phyloP scores from a whole-genome alignment of 2,888 invertebrate species.

The Drosophila paracracens region DNA sequence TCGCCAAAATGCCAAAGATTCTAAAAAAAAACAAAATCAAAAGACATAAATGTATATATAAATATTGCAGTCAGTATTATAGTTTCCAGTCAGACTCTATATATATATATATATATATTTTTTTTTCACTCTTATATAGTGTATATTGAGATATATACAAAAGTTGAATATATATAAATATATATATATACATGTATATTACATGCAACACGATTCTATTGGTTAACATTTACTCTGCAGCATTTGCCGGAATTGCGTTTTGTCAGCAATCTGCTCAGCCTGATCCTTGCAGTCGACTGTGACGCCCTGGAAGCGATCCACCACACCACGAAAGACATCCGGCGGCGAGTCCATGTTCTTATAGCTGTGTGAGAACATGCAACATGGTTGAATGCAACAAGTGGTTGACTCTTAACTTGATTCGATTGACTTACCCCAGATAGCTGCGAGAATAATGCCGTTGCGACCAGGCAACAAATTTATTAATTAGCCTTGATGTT shows the following conservation, averaged over 20 bases:
- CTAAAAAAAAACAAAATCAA: slow-evolving; percentile 84
- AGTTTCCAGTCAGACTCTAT: not conserved
- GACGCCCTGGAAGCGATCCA: slow-evolving; percentile 90
- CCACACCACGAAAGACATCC: slow-evolving; percentile 85
- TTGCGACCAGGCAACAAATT: not conserved
- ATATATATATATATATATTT: not conserved
- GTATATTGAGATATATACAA: no score
- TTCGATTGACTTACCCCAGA: slow-evolving; percentile 35
- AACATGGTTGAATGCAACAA: not conserved
- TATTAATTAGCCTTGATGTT: slow-evolving; percentile 1
- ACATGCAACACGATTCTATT: no score
- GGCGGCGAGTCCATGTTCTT: slow-evolving; percentile 73
- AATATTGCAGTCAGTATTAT: not conserved
- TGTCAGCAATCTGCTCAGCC: slow-evolving; percentile 82
- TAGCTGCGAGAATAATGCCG: slow-evolving; percentile 12
- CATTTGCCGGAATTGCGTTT: slow-evolving; percentile 86
- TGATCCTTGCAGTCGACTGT: slow-evolving; percentile 86
- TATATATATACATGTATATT: not conserved
- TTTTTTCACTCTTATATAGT: no score
- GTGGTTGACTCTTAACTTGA: not conserved
- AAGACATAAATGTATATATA: not conserved
- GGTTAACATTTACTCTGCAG: slow-evolving; percentile 37
- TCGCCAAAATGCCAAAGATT: slow-evolving; percentile 89
- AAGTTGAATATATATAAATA: not conserved
- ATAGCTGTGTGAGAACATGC: slow-evolving; percentile 25